Evolutionary conservation across 1,140 invertebrate genomes (phyloP), one percentile per base, ranked within the genome.

Genomic region (Drosophila truncata): DNA sequence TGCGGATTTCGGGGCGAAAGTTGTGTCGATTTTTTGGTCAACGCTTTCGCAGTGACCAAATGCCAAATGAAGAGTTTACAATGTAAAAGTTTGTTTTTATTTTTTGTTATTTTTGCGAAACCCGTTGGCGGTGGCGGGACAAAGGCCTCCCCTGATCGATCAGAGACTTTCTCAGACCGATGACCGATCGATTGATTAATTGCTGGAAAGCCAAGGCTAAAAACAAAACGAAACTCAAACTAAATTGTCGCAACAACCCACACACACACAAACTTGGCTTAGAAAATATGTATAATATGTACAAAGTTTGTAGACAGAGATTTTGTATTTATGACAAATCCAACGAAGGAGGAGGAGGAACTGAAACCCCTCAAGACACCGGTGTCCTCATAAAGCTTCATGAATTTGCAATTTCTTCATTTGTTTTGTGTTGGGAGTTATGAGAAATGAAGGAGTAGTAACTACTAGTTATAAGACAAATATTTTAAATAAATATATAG

Each of bases 11-110:
- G 52, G 37, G 67, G 70, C 67, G 70, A 73, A 73, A 73, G 70
- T 73, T 41, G 67, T 72, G 52, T 72, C 50, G 72, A 47, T 59
- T 72, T 72, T 65, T 72, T 72, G 67, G 66, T 50, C 70, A 72
- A 49, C 67, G 25, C 70, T 72, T 72, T 72, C 69, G 69, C 66
- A 72, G 57, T 62, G 33, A 42, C 29, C 37, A 65, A 61, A 59
- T n/a, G 41, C 66, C 62, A 66, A 69, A 69, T 50, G 44, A 67
- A 69, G 63, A 67, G 35, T 41, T 69, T 67, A 67, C 64, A 52
- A 69, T 69, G 62, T 42, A 66, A 66, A 37, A 66, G 61, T 52
- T 37, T 25, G 33, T 52, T 3, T 49, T 49, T 49, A n/a, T 49
- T 47, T 46, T 46, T 42, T 46, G 7, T 27, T 47, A 9, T 47